Evolutionary conservation across 2,888 invertebrate species (phyloP), one percentile per base, ranked within the genome.

Genomic region (Physocephala rufipes): DNA sequence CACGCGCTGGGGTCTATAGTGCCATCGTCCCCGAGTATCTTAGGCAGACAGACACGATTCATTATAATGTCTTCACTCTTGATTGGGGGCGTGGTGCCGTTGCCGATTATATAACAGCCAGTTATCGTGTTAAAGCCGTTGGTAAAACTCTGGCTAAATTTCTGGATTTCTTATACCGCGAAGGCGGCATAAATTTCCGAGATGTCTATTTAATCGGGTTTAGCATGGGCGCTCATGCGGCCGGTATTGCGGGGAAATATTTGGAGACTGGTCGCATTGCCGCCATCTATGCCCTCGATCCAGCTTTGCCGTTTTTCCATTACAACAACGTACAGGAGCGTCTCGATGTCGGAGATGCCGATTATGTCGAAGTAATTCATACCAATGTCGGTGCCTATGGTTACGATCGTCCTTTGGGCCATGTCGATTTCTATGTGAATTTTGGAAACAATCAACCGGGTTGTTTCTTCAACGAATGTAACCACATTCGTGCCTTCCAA

Each of bases 301-400:
- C 93, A 0, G 93, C 93, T 0, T 66, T 81, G 53, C 85, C 83
- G 0, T 77, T 82, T 62, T 84, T 85, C 24, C 81, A 79, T 9
- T 83, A 79, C 63, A 79, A 82, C 9, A 78, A 79, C 64, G 74
- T 75, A n/a, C 74, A 75, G 5, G 81, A 81, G 30, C 81, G 84
- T 1, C 82, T 93, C 21, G 90, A 90, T 68, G 82, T 82, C 49
- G 86, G 83, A 12, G 93, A 93, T 82, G 93, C 93, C 0, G 83
- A 87, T 55, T 93, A 92, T 79, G 93, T 91, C 1, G 93, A 93
- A 79, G 89, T 92, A 1, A 89, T 93, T 71, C 93, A 94, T 79
- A 91, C 92, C 0, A 90, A 90, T 75, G 90, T 88, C 7, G 84
- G 84, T 51, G 80, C 81, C 30, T 84, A 84, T 73, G 84, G 84